phyloP scores from a whole-genome alignment of 2,888 invertebrate species.

The Coelopa pilipes region DNA sequence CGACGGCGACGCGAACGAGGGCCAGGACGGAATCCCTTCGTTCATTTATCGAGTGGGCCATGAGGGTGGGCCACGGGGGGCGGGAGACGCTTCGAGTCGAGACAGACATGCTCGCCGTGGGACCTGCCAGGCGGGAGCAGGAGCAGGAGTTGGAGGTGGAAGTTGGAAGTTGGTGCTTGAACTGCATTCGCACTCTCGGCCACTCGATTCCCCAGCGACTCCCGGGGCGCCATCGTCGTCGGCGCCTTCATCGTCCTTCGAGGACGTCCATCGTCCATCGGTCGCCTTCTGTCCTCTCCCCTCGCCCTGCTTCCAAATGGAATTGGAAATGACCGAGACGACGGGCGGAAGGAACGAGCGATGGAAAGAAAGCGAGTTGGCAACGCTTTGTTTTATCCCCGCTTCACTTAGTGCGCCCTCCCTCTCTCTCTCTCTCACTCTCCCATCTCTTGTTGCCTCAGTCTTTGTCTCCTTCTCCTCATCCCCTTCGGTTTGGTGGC shows the following conservation, averaged over 20 bases:
- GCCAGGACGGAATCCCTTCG: conserved; percentile 25
- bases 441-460: no score
- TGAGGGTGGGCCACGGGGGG: not conserved
- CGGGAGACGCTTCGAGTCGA: not conserved
- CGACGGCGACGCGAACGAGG: no score
- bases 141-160: not conserved
- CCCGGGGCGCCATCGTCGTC: no score
- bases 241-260: no score
- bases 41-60: conserved; percentile 19
- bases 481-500: not conserved
- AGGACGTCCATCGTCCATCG: no score
- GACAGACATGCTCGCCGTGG: no score
- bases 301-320: not conserved
- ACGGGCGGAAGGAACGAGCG: not conserved
- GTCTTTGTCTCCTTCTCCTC: no score
- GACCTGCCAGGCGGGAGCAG: not conserved
- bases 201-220: no score
- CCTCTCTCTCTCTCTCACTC: no score
- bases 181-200: not conserved
- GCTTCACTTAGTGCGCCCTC: no score
- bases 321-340: not conserved
- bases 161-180: not conserved
- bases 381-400: not conserved
- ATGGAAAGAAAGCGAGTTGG: not conserved
- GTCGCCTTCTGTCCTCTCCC: no score